Conservation (phyloP, 2,888 invertebrate genomes). For the Hydrotaea cyrtoneurina region DNA sequence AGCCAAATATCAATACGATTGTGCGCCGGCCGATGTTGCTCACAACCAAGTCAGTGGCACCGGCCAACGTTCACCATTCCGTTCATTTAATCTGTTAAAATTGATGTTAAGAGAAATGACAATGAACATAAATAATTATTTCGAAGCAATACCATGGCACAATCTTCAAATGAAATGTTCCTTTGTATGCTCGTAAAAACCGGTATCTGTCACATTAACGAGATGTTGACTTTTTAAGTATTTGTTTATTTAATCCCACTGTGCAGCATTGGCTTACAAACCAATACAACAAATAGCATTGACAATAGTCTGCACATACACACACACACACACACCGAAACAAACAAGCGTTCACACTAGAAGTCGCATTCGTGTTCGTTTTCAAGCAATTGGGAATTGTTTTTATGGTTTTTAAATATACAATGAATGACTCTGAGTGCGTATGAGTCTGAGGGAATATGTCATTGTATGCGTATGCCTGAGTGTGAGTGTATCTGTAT, state of each 20-base stretch:
- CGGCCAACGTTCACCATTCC: too few species aligned
- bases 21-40: too few species aligned
- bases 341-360: conserved; percentile 5
- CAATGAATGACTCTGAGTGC: conserved; percentile 1
- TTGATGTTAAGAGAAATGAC: too few species aligned
- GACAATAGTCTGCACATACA: neutral
- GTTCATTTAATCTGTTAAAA: too few species aligned
- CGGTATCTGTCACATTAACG: too few species aligned
- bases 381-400: conserved; percentile 12
- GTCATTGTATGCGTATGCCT: neutral
- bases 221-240: too few species aligned
- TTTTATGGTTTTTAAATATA: conserved; percentile 17
- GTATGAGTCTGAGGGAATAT: conserved; percentile 1
- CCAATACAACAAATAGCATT: conserved; percentile 4
- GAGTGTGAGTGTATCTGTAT: neutral
- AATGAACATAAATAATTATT: too few species aligned
- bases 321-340: neutral
- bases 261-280: neutral
- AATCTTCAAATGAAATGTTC: too few species aligned
- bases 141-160: too few species aligned
- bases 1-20: too few species aligned
- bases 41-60: too few species aligned
- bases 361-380: neutral
- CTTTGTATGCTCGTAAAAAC: too few species aligned
- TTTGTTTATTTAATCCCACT: neutral